Conservation (phyloP, 2,113 vertebrate species). For the Oryctolagus cuniculus region DNA sequence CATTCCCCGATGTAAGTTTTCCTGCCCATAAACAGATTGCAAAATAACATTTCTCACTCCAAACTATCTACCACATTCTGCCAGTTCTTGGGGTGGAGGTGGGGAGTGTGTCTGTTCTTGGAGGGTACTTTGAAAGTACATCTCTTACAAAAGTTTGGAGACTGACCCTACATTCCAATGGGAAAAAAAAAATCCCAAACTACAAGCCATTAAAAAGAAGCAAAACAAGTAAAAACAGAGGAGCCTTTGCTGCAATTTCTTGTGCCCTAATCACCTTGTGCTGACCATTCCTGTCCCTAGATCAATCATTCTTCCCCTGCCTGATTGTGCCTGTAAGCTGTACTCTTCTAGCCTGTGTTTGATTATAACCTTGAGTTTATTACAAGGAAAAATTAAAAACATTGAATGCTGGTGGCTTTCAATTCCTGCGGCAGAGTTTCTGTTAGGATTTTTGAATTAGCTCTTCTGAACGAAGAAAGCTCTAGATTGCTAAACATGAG, state of each 20-base stretch:
- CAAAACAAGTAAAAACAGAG: constrained; percentile 64
- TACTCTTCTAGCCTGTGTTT: background rate
- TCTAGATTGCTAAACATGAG: constrained; percentile 26
- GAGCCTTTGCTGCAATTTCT: constrained; percentile 52
- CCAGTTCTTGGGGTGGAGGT: constrained; percentile 46
- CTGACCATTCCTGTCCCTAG: background rate
- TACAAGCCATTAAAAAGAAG: constrained; percentile 59
- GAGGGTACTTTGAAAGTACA: constrained; percentile 67
- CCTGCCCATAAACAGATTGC: constrained; percentile 77
- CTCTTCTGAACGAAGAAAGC: background rate
- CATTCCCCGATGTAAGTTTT: constrained; percentile 74
- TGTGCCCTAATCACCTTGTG: constrained; percentile 61
- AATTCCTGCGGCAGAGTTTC: constrained; percentile 12
- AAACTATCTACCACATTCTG: constrained; percentile 56
- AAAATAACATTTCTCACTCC: constrained; percentile 78
- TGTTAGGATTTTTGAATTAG: constrained; percentile 4
- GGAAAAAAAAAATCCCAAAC: constrained; percentile 55
- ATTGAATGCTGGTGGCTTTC: background rate
- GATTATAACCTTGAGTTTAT: background rate
- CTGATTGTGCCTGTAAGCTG: background rate
- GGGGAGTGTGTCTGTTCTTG: constrained; percentile 70
- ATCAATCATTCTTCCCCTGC: background rate
- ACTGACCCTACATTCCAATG: constrained; percentile 24
- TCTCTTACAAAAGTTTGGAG: constrained; percentile 75
- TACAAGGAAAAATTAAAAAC: constrained; percentile 36